These are phyloP conservation scores for Rhinoptilus africanus DNA, from an alignment of 2,113 vertebrate genomes.

Conservation along the genomic window DNA sequence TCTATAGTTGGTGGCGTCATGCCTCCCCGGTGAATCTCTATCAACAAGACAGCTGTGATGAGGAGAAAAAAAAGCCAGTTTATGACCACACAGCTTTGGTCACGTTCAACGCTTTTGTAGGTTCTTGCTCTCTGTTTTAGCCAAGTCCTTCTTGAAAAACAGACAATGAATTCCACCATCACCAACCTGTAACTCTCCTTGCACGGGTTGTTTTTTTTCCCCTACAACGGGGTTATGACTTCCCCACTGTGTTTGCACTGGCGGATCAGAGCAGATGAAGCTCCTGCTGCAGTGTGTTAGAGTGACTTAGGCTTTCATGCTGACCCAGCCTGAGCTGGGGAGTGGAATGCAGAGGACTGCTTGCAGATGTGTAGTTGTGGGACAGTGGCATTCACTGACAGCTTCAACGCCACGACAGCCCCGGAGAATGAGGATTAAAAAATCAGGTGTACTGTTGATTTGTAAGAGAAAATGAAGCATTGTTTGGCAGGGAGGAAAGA, in stretches of 20 bases:
- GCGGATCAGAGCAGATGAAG: neutral
- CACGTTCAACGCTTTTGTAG: neutral
- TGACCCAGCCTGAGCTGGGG: neutral
- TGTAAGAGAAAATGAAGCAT: neutral
- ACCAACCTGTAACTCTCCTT: neutral
- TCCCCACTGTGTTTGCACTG: neutral
- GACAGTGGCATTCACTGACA: neutral
- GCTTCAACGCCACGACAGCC: neutral
- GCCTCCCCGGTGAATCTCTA: neutral
- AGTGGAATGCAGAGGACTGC: neutral
- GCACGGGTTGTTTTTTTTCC: neutral
- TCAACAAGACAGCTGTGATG: neutral
- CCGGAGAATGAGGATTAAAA: neutral
- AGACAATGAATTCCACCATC: neutral
- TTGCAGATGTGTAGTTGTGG: neutral
- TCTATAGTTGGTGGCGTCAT: neutral
- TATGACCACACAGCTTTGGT: neutral
- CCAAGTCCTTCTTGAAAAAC: neutral
- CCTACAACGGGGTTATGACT: neutral
- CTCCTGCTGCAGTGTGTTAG: neutral
- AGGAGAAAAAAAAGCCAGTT: neutral
- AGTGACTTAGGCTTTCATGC: neutral
- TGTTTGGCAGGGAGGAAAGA: neutral
- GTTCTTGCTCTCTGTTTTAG: neutral
- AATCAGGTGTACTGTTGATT: neutral